phyloP scores from a whole-genome alignment of 2,888 invertebrate species.

The Antheraea yamamai region DNA sequence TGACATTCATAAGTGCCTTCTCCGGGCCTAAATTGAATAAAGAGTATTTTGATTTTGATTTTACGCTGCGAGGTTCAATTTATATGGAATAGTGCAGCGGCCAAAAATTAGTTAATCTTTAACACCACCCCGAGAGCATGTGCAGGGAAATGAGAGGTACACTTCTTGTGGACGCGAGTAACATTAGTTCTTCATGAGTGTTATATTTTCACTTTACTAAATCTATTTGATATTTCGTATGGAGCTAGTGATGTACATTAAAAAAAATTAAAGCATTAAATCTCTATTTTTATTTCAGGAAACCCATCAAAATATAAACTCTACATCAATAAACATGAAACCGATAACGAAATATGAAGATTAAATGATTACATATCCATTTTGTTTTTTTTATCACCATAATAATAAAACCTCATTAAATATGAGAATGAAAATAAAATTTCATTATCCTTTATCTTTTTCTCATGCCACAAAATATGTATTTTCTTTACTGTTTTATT shows the following conservation, averaged over 20 bases:
- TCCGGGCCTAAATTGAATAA: too few relatives aligned
- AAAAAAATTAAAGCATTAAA: neutral
- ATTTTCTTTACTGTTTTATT: neutral
- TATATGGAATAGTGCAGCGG: too few relatives aligned
- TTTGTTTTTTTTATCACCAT: neutral
- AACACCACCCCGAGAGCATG: too few relatives aligned
- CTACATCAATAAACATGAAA: slow-evolving; percentile 64
- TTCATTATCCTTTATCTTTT: neutral
- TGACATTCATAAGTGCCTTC: too few relatives aligned
- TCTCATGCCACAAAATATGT: too few relatives aligned
- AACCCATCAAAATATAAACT: slow-evolving; percentile 41
- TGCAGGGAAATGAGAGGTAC: too few relatives aligned
- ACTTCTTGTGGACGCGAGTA: too few relatives aligned
- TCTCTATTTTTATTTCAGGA: slow-evolving; percentile 46
- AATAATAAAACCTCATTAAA: neutral
- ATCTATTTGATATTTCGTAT: neutral
- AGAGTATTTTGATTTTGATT: too few relatives aligned
- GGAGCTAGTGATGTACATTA: neutral
- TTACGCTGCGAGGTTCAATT: too few relatives aligned
- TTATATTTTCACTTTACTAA: neutral
- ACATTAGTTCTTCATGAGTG: too few relatives aligned
- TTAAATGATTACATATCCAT: neutral
- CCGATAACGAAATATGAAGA: slow-evolving; percentile 61
- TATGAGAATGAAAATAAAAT: neutral
- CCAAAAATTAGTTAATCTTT: too few relatives aligned